Evolutionary conservation across 2,888 invertebrate genomes (phyloP), one percentile per base, ranked within the genome.

Genomic region (Meteorus cinctellus): DNA sequence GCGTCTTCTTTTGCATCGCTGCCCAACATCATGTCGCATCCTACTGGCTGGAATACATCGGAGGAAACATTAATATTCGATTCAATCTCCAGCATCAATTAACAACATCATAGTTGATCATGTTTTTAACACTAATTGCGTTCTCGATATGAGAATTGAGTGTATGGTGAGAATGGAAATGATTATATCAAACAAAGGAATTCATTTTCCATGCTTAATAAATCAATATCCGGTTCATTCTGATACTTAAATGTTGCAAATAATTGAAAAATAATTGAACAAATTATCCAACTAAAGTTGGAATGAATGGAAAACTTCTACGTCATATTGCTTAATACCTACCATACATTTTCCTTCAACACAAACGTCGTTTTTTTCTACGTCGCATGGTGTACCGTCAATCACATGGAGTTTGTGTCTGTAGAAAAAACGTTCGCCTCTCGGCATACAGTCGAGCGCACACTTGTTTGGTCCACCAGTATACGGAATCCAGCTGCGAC

Each of bases 361-460:
- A 89, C 99, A 99, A 82, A 99, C 95, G 86, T 98, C 96, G 83
- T 95, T 93, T 55, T 93, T 93, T 85, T 96, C 95, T 77, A 96
- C 93, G 85, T 93, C 93, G 90, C 97, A 96, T 82, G 94, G 92
- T 63, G 96, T 97, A 59, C 97, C 95, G 91, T 99, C 95, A 79
- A 94, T 92, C 80, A 98, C 95, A 88, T 94, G 94, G 78, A 92
- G 91, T 82, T 94, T 94, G 86, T 97, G 96, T 24, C 96, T 92
- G 90, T 95, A 96, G 91, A 98, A 98, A 91, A 98, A 97, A 78
- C 96, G 92, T 87, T 97, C 97, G 0, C 95, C 96, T 78, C 93
- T 93, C 0, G 98, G 98, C 95, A 96, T 97, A 90, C 99, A 99
- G 90, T 97, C 97, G 84, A 99, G 91, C 89, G 98, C 97, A 90